Conservation (phyloP, 2,888 invertebrate species). For the Machimus rusticus region DNA sequence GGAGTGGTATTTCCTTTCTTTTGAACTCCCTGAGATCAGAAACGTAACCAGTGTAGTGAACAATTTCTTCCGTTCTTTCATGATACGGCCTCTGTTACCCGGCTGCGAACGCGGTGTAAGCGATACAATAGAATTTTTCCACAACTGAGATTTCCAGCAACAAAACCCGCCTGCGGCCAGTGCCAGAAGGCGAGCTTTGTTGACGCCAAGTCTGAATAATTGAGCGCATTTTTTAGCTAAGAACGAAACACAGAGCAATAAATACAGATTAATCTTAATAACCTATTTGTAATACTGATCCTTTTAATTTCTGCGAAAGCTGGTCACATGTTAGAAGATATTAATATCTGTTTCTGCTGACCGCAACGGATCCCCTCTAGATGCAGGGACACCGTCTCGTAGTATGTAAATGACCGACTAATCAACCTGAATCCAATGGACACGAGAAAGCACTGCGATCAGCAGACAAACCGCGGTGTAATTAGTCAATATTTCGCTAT, state of each 20-base stretch:
- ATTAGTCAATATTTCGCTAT: conserved; percentile 12
- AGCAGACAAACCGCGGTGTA: conserved; percentile 25
- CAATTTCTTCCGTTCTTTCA: conserved; percentile 23
- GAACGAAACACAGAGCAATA: conserved; percentile 8
- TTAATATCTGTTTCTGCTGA: not conserved
- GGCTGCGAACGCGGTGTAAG: not conserved
- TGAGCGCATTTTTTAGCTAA: not conserved
- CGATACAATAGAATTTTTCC: conserved; percentile 24
- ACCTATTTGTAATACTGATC: not conserved
- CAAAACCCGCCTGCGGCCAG: not conserved
- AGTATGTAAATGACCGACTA: not conserved
- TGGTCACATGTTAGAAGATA: not conserved
- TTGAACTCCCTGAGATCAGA: conserved; percentile 10
- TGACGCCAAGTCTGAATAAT: conserved; percentile 10
- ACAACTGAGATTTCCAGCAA: conserved; percentile 24
- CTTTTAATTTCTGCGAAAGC: not conserved
- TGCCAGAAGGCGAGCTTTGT: not conserved
- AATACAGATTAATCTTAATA: conserved; percentile 22
- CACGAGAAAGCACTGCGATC: not conserved
- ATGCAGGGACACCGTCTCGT: not conserved
- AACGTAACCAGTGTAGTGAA: conserved; percentile 23
- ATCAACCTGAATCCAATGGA: conserved; percentile 1
- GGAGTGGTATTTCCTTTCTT: conserved; percentile 26
- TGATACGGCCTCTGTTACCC: not conserved
- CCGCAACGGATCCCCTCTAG: not conserved